Base-by-base conservation (phyloP, 2,888 invertebrate species). In the Epirrhoe alternata region DNA sequence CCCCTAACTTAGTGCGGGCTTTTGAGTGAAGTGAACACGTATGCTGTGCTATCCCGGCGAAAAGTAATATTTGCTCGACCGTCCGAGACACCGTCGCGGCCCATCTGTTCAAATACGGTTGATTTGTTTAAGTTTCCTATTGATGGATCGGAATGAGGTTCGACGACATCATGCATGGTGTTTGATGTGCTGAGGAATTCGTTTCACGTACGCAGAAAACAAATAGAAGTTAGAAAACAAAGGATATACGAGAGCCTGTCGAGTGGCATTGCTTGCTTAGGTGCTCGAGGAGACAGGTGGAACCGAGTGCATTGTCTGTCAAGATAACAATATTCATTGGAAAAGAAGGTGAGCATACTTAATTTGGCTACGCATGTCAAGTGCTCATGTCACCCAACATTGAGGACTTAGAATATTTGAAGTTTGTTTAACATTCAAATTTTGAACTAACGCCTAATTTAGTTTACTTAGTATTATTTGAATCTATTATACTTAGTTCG, bases 141-240 rank as follows among this genome's bases (percentile, higher is more conserved):
- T 88, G 88, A 89, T 85, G 88, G 89, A 89, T 88, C 83, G 85
- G 84, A 84, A 83, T 83, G 79, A 86, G 81, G 86, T 87, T 85
- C 86, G 81, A 87, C 86, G 86, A 81, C 84, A 77, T 77, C 81
- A 74, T 80, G 76, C 74, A 78, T 79, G 78, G 84, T 87, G 86
- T 87, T 87, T 85, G 85, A 86, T 85, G 87, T 88, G 87, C 82
- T 85, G 81, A 87, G 88, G 88, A 87, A 89, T 90, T 89, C 86
- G 85, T 87, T 87, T 83, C 85, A 87, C 88, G 88, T 89, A 86
- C 86, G 85, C 82, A 83, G 74, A 88, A 89, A 89, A 87, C 87
- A 90, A 91, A 90, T 83, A 90, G 73, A 83, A 87, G 84, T 86
- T 74, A 80, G 82, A 88, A 89, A 90, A 91, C 90, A 90, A 90